Base-by-base conservation (phyloP, 2,888 invertebrate species). In the Flabesymbios commensalis region DNA sequence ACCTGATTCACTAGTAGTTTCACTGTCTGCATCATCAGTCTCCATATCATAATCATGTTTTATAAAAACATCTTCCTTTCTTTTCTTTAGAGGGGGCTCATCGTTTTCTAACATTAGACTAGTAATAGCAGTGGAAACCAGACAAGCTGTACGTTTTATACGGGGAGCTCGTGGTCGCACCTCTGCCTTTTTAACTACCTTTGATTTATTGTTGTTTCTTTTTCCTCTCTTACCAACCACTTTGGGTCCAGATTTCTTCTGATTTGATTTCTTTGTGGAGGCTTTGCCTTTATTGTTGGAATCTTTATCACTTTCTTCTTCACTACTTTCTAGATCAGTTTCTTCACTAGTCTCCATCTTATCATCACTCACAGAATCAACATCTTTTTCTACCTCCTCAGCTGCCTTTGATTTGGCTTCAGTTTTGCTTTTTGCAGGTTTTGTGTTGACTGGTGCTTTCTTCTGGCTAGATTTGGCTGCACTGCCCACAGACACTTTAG, bases 81-180 rank as follows among this genome's bases (percentile, higher is more conserved):
- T 28, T 29, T 51, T 59, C 54, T 47, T 58, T 17, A 3, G 19
- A 24, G 49, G 19, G 17, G 55, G 31, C 26, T 52, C 45, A 22
- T 64, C 60, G 17, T 52, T 45, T 24, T 64, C 63, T 48, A 66
- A 63, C 56, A 71, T 53, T 7, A 64, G 41, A 47, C 61, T 62
- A 4, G 61, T 43, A 14, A 71, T 68, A 33, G 70, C 70, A 5
- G 55, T 58, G 14, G 70, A 69, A 51, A 67, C 68, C 7, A 71
- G 56, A 55, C 69, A 67, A 22, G 69, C 70, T 22, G 61, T 67
- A 17, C 70, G 56, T 52, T 63, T 64, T 5, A 65, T 60, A 19
- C 67, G 47, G 2, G 55, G 57, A 3, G 65, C 62, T 19, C 65
- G 42, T 3, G 65, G 65, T 41, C 32, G 47, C 3, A 64, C 26